Percentiles rank a stretch among this genome's conserved stretches.
phyloP scores from a whole-genome alignment of 2,797 vertebrate species.

The Xiphophorus birchmanni region DNA sequence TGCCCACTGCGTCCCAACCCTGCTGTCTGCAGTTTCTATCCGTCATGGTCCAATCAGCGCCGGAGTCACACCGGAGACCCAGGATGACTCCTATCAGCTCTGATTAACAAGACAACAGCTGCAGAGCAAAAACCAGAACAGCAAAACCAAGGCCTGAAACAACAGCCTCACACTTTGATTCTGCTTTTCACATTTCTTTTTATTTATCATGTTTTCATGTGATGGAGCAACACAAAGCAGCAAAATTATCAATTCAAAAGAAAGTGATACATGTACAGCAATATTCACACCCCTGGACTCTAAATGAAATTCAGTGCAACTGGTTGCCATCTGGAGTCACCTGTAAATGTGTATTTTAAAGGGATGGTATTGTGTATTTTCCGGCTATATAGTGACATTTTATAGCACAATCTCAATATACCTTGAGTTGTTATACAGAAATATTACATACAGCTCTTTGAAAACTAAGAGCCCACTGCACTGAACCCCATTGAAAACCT shows the following conservation, averaged over 20 bases:
- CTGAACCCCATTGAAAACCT: too few species aligned
- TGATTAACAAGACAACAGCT: conserved; percentile 3
- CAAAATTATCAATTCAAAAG: not conserved
- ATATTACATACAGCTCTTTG: too few species aligned
- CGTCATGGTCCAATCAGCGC: not conserved
- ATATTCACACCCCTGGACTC: not conserved
- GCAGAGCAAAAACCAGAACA: not conserved
- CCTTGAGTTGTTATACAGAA: too few species aligned
- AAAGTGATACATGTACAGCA: not conserved
- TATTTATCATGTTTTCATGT: not conserved
- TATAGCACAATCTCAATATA: too few species aligned
- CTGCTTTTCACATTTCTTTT: not conserved
- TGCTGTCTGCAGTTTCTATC: not conserved
- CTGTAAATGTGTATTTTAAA: too few species aligned
- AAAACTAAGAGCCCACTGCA: too few species aligned
- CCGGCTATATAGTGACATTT: too few species aligned
- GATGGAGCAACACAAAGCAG: not conserved
- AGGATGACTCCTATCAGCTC: conserved; percentile 13
- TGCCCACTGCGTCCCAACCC: conserved; percentile 7
- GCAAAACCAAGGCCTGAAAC: not conserved
- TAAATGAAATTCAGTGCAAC: too few species aligned
- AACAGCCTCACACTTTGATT: not conserved
- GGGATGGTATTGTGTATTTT: too few species aligned
- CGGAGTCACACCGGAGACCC: conserved; percentile 5
- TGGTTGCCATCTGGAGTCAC: too few species aligned